phyloP scores from a whole-genome alignment of 1,140 invertebrate genomes.

The roundworm (Caenorhabditis elegans) region DNA sequence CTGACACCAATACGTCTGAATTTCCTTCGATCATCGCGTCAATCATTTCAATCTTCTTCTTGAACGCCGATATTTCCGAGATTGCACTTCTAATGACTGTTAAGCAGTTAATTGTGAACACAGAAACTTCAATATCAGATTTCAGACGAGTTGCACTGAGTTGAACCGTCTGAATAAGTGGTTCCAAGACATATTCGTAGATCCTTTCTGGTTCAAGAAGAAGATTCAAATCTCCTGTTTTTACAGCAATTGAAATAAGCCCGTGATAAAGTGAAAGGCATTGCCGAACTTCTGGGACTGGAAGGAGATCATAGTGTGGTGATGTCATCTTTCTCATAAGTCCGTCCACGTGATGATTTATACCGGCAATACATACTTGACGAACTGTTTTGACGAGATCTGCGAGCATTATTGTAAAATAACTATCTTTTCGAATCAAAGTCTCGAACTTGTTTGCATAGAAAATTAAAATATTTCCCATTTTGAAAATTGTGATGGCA shows the following conservation, averaged over 20 bases:
- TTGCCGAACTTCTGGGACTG: not conserved
- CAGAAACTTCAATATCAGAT: not conserved
- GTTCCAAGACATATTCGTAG: slow-evolving; percentile 9
- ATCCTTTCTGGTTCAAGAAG: slow-evolving; percentile 2
- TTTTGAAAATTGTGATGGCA: not conserved
- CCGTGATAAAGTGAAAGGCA: not conserved
- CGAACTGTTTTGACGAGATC: not conserved
- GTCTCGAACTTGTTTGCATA: not conserved
- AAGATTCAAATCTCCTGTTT: not conserved
- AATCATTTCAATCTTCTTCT: slow-evolving; percentile 23
- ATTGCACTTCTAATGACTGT: slow-evolving; percentile 19
- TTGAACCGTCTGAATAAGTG: slow-evolving; percentile 7
- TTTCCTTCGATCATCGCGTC: slow-evolving; percentile 19
- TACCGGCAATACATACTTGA: slow-evolving; percentile 5
- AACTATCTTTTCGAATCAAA: not conserved
- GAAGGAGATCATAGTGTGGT: not conserved
- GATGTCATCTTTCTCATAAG: slow-evolving; percentile 10
- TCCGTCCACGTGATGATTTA: slow-evolving; percentile 6
- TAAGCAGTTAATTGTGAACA: slow-evolving; percentile 2
- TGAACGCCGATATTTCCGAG: not conserved
- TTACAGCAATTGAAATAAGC: not conserved
- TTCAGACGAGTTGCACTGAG: not conserved
- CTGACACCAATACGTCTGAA: not conserved
- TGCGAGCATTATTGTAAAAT: not conserved
- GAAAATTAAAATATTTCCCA: slow-evolving; percentile 3